Evolutionary conservation across 2,888 invertebrate species (phyloP), one percentile per base, ranked within the genome.

Genomic region (Pachydiplax longipennis): DNA sequence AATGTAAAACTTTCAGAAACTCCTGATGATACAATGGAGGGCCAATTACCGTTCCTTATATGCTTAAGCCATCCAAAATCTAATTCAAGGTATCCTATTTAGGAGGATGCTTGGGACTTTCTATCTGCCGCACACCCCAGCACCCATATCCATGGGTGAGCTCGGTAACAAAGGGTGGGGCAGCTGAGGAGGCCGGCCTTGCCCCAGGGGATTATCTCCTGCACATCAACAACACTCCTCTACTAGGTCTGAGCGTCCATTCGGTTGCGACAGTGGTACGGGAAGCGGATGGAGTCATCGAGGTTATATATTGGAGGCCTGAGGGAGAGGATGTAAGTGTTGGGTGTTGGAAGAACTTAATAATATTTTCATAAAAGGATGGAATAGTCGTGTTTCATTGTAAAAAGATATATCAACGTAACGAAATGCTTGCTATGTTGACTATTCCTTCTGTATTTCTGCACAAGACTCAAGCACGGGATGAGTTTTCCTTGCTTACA

Each of bases 131-230:
- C 6, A 61, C 58, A 13, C 87, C 87, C 6, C 87, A 61, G 87
- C 87, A 87, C 58, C 87, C 87, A 15, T 87, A 61, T 53, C 87
- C 87, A 12, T 87, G 87, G 87, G 87, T 87, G 61, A 87, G 87
- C 61, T 31, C 58, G 35, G 40, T 87, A 61, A 37, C 87, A 0
- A 12, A 37, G 22, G 87, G 87, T 1, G 87, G 87, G 8, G 25
- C 87, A 13, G 87, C 87, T 22, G 87, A 87, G 13, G 87, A 87
- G 37, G 87, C 87, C 22, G 87, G 87, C 3, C 87, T 87, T 37
- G 37, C 35, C 58, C 35, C 61, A 37, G 87, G 87, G 2, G 87
- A 87, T 37, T 87, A 61, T 61, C 87, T 87, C 37, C 40, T 87
- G 13, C 12, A 37, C 37, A 37, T 87, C 37, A 35, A 61, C n/a